Evolutionary conservation across 2,888 invertebrate species (phyloP), one percentile per base, ranked within the genome.

Genomic region (Aelia acuminata): DNA sequence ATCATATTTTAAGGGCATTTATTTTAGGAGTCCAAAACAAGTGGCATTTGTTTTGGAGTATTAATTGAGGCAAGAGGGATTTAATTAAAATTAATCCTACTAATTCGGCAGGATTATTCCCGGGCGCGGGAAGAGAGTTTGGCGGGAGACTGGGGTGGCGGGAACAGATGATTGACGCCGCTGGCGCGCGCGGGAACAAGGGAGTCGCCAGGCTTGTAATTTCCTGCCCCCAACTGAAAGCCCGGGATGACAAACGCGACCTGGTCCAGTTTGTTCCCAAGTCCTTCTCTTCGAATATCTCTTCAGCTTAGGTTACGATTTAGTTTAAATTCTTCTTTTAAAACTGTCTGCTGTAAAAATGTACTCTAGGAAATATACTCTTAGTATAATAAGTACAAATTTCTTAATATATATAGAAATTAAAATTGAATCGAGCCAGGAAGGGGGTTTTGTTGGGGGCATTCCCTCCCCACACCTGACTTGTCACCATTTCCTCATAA

Each of bases 31-130:
- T 7, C 63, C 1, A 31, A 63, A 31, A 63, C 11, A 26, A 63
- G 63, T 20, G 63, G 15, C 63, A 63, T 26, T 35, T 70, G 35
- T 70, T 70, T 35, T 18, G 63, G 7, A 15, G 18, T 70, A 7
- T 31, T 70, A 35, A 70, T 70, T 35, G n/a, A n/a, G n/a, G n/a
- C n/a, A n/a, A 11, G 63, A 26, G 35, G n/a, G 26, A 70, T 70
- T 70, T 70, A 70, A 70, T 70, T 70, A 70, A 70, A 70, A 80
- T 80, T 80, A 80, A 47, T 80, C 80, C 43, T 22, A 43, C 31
- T 70, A 70, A 70, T 70, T 70, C 63, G 20, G 63, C 35, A 18
- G 31, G 20, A 35, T 70, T 70, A 70, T 70, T 70, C 63, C 63
- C 63, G 35, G 31, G 63, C 63, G 63, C 63, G 43, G n/a, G 43